Evolutionary conservation across 2,888 invertebrate genomes (phyloP), one percentile per base, ranked within the genome.

Genomic region (Adineta ricciae): DNA sequence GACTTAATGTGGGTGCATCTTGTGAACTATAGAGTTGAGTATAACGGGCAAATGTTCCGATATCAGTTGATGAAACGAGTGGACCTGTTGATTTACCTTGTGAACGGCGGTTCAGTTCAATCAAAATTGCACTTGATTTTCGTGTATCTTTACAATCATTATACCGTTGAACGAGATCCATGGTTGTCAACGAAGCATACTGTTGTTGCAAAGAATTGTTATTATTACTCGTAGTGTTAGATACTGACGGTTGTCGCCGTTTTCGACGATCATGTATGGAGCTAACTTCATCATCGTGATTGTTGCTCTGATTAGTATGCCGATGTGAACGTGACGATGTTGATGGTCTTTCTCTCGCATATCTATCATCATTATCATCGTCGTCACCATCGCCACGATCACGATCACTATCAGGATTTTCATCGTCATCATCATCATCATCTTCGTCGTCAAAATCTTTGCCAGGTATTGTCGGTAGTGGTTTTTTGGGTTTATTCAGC

Each of bases 21-120:
- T 78, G 78, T 41, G 38, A n/a, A 78, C 78, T 14, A 41, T 78
- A 78, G 24, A 78, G 14, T 78, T 78, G 78, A 41, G 78, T 78
- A 41, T 78, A 78, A 14, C 41, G 38, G 21, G 78, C 41, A 78
- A 78, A 78, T 78, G 78, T 41, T 3, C 41, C 78, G 41, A 78
- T 41, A 41, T 78, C 78, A 41, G 24, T 41, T 9, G 78, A n/a
- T 24, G 78, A 41, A 24, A 78, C 24, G n/a, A 78, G 41, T 78
- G 78, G 78, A 41, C 78, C 78, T 11, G 78, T 78, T 78, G 78
- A 78, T 78, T 78, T 78, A 11, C 78, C 78, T 41, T 78, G 78
- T n/a, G 78, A 38, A 78, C 78, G 78, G n/a, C 41, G 38, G 41
- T 78, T 78, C 8, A 78, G n/a, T 78, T 78, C 78, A 41, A 5